Evolutionary conservation across 2,113 vertebrate species (phyloP), one percentile per base, ranked within the genome.

Genomic region (Porphyrio hochstetteri): DNA sequence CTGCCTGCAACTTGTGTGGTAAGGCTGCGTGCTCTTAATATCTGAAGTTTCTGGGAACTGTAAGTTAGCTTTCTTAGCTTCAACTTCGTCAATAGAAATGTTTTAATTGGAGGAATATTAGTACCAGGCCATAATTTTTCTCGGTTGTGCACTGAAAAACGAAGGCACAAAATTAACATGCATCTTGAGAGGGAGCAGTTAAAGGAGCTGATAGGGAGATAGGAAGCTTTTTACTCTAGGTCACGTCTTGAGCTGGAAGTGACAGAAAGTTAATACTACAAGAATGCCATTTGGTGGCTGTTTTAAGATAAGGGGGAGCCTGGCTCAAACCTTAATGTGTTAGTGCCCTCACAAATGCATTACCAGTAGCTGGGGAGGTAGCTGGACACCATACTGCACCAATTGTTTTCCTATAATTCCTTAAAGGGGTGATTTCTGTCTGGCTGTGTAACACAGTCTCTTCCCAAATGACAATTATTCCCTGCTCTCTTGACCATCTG

Each of bases 251-350:
- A 84, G 83, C 83, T 92, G 81, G 59, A 93, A 91, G 93, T 82
- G 88, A 71, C 88, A 96, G 95, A 96, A 94, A 96, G 92, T 85
- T 96, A 96, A 94, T 93, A 96, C 91, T 61, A 27, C 87, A 88
- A 86, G 96, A 97, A 95, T 93, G 93, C 70, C 46, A 48, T 89
- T 93, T 84, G 81, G 88, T 92, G 86, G 83, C 70, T 79, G 40
- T 48, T 84, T 15, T 20, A 57, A 93, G 90, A 93, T 95, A 92
- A 96, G 83, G 31, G 65, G 74, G 86, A 94, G 67, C 59, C 92
- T 46, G 44, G 25, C 74, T 88, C 67, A 35, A 61, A 52, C 82
- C 46, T 79, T 42, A 78, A 75, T 69, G 50, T 88, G 50, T 72
- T 57, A 93, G 55, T 55, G 40, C 59, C 92, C 84, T 91, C 59